These are phyloP conservation scores for Tenrec ecaudatus DNA, from an alignment of 2,113 vertebrate genomes.

Conservation along the genomic window DNA sequence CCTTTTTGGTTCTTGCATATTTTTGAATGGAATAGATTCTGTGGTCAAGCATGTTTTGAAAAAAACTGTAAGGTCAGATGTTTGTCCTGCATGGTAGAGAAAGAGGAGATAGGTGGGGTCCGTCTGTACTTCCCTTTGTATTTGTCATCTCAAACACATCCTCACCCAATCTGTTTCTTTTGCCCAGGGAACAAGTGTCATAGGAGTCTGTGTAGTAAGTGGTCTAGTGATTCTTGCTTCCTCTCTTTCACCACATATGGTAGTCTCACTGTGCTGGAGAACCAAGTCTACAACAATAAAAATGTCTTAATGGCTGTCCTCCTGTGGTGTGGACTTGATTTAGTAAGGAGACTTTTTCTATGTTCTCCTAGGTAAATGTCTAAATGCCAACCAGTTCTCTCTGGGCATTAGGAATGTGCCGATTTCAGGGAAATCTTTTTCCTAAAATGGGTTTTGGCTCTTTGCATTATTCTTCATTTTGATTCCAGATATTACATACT, in stretches of 20 bases:
- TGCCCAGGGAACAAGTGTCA: background rate
- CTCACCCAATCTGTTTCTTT: background rate
- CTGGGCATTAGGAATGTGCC: background rate
- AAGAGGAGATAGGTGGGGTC: background rate
- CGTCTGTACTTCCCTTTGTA: background rate
- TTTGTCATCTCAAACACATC: background rate
- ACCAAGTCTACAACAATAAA: background rate
- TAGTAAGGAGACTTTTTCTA: slow-evolving; percentile 25
- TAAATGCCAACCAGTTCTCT: background rate
- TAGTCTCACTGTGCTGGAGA: background rate
- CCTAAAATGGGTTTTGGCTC: slow-evolving; percentile 22
- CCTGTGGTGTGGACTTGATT: background rate
- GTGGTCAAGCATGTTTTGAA: slow-evolving; percentile 28
- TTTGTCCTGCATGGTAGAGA: background rate
- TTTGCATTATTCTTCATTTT: slow-evolving; percentile 45
- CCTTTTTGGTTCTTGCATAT: slow-evolving; percentile 31
- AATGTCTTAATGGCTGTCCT: background rate
- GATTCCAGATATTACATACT: slow-evolving; percentile 44
- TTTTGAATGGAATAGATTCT: slow-evolving; percentile 10
- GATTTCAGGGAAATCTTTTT: slow-evolving; percentile 43
- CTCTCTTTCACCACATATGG: slow-evolving; percentile 1
- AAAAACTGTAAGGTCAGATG: slow-evolving; percentile 31
- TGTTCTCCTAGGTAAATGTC: background rate
- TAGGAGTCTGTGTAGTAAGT: background rate
- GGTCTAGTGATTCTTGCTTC: slow-evolving; percentile 12